Evolutionary conservation across 2,113 vertebrate species (phyloP), one percentile per base, ranked within the genome.

Genomic region (Notechis scutatus): DNA sequence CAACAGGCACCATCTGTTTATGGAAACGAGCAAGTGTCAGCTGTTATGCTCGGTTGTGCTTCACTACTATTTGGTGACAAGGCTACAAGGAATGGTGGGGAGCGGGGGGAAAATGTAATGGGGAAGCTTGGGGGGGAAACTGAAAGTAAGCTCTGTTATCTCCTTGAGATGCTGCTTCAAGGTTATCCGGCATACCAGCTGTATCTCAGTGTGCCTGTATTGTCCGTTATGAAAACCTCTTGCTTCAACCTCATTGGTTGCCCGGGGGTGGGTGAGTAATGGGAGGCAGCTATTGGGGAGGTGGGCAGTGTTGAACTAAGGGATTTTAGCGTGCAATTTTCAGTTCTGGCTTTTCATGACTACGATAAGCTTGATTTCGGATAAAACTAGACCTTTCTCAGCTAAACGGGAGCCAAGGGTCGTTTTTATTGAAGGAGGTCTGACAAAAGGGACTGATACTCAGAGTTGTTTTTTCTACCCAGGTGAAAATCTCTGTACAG

Each of bases 401-500:
- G 12, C n/a, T 18, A 69, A 69, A 69, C 18, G 64, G 64, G 64
- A 18, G n/a, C 29, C 29, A 69, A 69, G 14, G 64, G n/a, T 69
- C 0, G 1, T 69, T 69, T 69, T 12, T n/a, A 4, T 69, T 34
- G 18, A 34, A 50, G 29, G 29, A 15, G 64, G 29, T 6, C 29
- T 3, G 39, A 94, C 42, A 18, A 3, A 9, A 45, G 18, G 15
- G n/a, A 8, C 3, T 90, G 12, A 23, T 15, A 42, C 42, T 7
- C 90, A 3, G 5, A 39, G 93, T 4, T 50, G 4, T 26, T 96
- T 26, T 26, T 96, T 50, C 23, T 11, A 4, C 92, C 1, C 91
- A 99, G 99, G 99, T 99, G 34, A 97, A 97, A 34, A 98, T 99
- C 64, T 98, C 97, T 0, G 98, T 99, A 86, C 98, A 97, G 94